Percentiles rank a stretch among this genome's conserved stretches.
Evolutionary conservation across 1,140 invertebrate species (phyloP).

Genomic region (Drosophila kikkawai): DNA sequence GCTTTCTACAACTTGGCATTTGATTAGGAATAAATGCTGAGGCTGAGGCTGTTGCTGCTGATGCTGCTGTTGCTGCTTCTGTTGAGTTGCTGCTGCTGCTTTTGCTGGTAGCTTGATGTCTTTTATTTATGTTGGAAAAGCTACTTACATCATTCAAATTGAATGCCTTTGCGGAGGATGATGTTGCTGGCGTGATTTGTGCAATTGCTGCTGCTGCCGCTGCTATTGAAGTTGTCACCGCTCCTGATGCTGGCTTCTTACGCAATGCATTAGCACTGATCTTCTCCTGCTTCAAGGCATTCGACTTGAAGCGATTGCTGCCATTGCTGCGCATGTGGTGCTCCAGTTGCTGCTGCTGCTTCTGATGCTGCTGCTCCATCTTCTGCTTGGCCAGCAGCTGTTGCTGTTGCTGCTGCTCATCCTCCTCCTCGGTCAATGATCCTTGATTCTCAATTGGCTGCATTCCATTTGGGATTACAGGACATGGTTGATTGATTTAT

Average conservation of each 20-base stretch:
- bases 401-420: conserved; percentile 20
- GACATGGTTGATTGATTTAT: conserved; percentile 4
- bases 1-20: conserved; percentile 45
- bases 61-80: conserved; percentile 26
- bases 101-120: conserved; percentile 69
- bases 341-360: conserved; percentile 11
- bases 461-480: conserved; percentile 58
- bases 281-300: conserved; percentile 39
- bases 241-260: neutral
- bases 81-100: conserved; percentile 33
- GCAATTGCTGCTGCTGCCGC: conserved; percentile 10
- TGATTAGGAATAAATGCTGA: conserved; percentile 39
- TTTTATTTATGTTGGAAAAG: conserved; percentile 70
- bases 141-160: conserved; percentile 83
- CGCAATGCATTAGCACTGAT: neutral
- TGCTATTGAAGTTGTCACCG: conserved; percentile 18
- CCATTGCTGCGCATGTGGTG: conserved; percentile 37
- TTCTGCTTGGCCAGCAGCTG: conserved; percentile 8
- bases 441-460: conserved; percentile 50
- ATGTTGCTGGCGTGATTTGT: conserved; percentile 8
- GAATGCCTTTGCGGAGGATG: conserved; percentile 58
- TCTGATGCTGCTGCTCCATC: conserved; percentile 15
- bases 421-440: conserved; percentile 9
- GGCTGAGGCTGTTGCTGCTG: conserved; percentile 17
- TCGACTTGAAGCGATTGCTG: conserved; percentile 50